Evolutionary conservation across 2,888 invertebrate species (phyloP), one percentile per base, ranked within the genome.

Genomic region (Tachina fera): DNA sequence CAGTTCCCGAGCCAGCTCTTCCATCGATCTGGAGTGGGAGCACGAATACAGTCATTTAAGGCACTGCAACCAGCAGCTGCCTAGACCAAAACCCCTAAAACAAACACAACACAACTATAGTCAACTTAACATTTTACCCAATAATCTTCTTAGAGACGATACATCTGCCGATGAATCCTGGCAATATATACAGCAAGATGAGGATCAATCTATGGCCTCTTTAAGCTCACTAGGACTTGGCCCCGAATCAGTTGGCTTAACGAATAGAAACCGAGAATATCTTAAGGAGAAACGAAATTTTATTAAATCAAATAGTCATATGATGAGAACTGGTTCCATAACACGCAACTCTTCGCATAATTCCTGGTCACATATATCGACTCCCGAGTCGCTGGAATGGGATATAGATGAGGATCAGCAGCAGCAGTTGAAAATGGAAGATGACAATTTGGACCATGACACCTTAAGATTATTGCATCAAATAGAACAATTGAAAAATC

Each of bases 1-100:
- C 58, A 94, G 94, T 53, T 95, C 95, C 43, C 94, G 95, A 45
- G 94, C 94, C n/a, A 95, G 95, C 88, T 93, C 93, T 39, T 95
- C 95, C 6, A 91, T 96, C 79, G 96, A 96, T 89, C 92, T 96
- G 78, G 96, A 96, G 91, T 96, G 96, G 96, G 96, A 96, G 91
- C 95, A 95, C 89, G 96, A 96, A 92, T 94, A 92, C 53, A 87
- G 74, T 51, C 87, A 85, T 74, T 87, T 87, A 56, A 75, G 76
- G 14, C 87, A 87, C 39, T 87, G 83, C 41, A 83, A 83, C 45
- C 88, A 81, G 31, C 88, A 83, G 53, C 61, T 79, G 19, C 88
- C 0, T 87, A 90, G 84, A 61, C 90, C 78, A 58, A 87, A 3
- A 85, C 88, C 53, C 86, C 14, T 22, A 9, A 88, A 22, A 14